These are phyloP conservation scores for Athrips mouffetella DNA, from an alignment of 2,888 invertebrate species.

Conservation along the genomic window DNA sequence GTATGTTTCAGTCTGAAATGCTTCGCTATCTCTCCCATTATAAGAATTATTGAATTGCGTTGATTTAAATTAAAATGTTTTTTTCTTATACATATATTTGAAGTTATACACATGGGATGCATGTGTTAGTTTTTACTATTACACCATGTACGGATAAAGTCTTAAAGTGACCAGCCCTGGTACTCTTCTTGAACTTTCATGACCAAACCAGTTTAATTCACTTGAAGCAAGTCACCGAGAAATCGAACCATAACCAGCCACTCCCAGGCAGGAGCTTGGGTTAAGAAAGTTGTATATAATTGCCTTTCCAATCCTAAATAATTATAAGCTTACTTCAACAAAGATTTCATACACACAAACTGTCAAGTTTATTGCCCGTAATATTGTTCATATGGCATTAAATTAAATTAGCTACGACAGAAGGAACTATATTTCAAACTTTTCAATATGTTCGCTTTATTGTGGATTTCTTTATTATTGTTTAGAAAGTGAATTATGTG, in stretches of 20 bases:
- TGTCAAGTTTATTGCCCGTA: conserved; percentile 10
- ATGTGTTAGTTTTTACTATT: not conserved
- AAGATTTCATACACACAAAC: conserved; percentile 3
- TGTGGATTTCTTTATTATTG: too few relatives aligned
- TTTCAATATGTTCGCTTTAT: too few relatives aligned
- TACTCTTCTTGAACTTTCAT: conserved; percentile 40
- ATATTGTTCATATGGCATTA: conserved; percentile 9
- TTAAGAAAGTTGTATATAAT: conserved; percentile 46
- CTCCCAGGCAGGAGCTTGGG: conserved; percentile 39
- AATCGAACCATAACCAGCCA: conserved; percentile 55
- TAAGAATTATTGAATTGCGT: too few relatives aligned
- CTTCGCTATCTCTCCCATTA: too few relatives aligned
- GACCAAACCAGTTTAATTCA: conserved; percentile 48
- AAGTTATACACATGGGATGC: not conserved
- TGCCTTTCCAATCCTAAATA: conserved; percentile 47
- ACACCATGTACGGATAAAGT: not conserved
- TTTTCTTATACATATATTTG: not conserved
- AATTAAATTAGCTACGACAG: conserved; percentile 3
- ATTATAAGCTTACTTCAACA: conserved; percentile 32
- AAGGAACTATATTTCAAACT: not conserved
- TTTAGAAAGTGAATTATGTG: too few relatives aligned
- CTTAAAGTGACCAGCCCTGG: conserved; percentile 11
- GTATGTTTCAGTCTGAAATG: too few relatives aligned
- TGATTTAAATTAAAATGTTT: not conserved
- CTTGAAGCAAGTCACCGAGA: conserved; percentile 59